Percentiles rank a stretch among this genome's conserved stretches.
Conservation (phyloP, 2,113 vertebrate genomes). For the Australoheros scitulus region DNA sequence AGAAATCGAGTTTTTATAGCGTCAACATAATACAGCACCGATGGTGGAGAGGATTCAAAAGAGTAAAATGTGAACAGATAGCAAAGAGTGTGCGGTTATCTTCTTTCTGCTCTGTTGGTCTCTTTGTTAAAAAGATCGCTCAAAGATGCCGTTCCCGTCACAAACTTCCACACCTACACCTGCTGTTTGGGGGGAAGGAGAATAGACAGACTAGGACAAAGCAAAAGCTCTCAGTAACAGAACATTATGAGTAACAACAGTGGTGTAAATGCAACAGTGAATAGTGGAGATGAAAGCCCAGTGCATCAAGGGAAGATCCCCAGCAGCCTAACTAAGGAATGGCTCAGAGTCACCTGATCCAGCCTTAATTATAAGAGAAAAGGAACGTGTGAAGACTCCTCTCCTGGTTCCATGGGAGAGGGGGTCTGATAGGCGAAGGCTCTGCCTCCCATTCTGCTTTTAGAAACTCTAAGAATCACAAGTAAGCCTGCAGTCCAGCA, state of each 20-base stretch:
- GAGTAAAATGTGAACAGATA: neutral
- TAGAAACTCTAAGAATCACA: too few relatives aligned
- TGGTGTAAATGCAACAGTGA: neutral
- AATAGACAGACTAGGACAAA: neutral
- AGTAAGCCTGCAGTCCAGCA: neutral
- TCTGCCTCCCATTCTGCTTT: neutral
- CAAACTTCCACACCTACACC: neutral
- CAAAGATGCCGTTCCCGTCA: neutral
- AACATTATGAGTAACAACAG: neutral
- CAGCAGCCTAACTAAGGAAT: neutral
- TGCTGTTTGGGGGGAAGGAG: neutral
- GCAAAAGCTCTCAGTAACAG: neutral
- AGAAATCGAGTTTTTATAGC: conserved; percentile 18
- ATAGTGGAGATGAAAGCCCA: neutral
- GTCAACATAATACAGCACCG: neutral
- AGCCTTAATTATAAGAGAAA: neutral
- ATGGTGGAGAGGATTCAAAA: neutral
- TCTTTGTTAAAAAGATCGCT: neutral
- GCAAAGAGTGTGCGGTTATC: neutral
- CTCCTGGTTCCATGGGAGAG: neutral
- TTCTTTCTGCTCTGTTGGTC: neutral
- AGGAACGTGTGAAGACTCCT: neutral
- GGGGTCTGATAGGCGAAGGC: too few relatives aligned
- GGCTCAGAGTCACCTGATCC: neutral
- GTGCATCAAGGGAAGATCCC: neutral